Conservation (phyloP, 2,888 invertebrate species). For the Leptopilina syphax region DNA sequence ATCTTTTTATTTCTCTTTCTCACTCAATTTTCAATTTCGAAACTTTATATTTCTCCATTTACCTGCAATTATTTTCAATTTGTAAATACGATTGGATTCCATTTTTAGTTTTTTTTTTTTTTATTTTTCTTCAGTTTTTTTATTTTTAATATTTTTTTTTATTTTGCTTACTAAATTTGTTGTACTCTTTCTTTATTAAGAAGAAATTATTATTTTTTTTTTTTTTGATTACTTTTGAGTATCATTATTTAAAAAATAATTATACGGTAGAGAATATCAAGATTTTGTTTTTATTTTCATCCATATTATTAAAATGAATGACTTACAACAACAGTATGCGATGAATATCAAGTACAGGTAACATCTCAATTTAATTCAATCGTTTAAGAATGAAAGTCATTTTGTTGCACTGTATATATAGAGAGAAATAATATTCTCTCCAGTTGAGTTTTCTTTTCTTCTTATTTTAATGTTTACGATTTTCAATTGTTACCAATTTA, state of each 20-base stretch:
- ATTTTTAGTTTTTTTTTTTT: too few species aligned
- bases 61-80: too few species aligned
- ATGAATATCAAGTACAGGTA: constrained; percentile 5
- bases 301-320: constrained; percentile 1
- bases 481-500: too few species aligned
- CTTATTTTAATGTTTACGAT: not conserved
- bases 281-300: not conserved
- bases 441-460: not conserved
- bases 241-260: too few species aligned
- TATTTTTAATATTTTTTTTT: too few species aligned
- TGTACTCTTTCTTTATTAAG: too few species aligned
- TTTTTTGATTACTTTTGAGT: too few species aligned
- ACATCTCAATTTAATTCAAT: constrained; percentile 9
- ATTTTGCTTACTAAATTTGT: too few species aligned
- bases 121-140: too few species aligned
- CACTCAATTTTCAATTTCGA: not conserved
- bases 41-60: too few species aligned
- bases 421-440: not conserved
- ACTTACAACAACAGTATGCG: not conserved
- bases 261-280: not conserved
- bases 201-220: too few species aligned
- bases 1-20: not conserved
- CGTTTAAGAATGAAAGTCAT: constrained; percentile 14
- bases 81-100: too few species aligned
- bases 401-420: not conserved